phyloP scores from a whole-genome alignment of 2,113 vertebrate genomes.

The Xenopus borealis region DNA sequence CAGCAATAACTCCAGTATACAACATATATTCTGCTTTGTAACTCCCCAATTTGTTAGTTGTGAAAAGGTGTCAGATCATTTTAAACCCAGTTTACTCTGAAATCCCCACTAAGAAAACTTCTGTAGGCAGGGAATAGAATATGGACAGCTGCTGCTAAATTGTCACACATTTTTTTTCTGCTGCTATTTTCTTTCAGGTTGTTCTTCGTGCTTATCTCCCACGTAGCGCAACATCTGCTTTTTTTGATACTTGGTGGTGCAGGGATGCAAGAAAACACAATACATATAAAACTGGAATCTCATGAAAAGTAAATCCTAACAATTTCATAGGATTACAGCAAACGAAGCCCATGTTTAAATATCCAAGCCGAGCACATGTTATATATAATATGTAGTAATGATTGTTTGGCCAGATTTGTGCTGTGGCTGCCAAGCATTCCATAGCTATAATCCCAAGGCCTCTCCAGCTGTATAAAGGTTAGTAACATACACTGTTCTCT shows the following conservation, averaged over 20 bases:
- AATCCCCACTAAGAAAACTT: not conserved
- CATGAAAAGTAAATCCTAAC: conserved; percentile 8
- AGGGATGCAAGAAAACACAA: too few species aligned
- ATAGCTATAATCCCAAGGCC: conserved; percentile 19
- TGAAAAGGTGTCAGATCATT: too few species aligned
- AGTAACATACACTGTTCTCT: conserved; percentile 25
- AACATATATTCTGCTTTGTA: too few species aligned
- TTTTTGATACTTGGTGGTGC: too few species aligned
- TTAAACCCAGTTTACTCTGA: not conserved
- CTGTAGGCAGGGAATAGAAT: not conserved
- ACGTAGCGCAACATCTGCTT: too few species aligned
- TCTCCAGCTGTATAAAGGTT: conserved; percentile 29
- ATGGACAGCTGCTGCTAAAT: not conserved
- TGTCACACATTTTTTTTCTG: not conserved
- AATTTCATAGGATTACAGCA: conserved; percentile 23
- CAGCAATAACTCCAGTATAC: too few species aligned
- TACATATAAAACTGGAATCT: not conserved
- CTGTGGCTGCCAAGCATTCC: conserved; percentile 32
- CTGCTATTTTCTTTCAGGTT: too few species aligned
- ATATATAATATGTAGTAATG: conserved; percentile 34
- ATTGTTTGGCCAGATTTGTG: conserved; percentile 35
- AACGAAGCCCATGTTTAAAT: not conserved
- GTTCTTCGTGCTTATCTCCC: too few species aligned
- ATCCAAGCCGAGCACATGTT: conserved; percentile 29
- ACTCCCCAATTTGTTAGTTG: too few species aligned